phyloP scores from a whole-genome alignment of 2,888 invertebrate species.

The Strigamia transsilvanica region DNA sequence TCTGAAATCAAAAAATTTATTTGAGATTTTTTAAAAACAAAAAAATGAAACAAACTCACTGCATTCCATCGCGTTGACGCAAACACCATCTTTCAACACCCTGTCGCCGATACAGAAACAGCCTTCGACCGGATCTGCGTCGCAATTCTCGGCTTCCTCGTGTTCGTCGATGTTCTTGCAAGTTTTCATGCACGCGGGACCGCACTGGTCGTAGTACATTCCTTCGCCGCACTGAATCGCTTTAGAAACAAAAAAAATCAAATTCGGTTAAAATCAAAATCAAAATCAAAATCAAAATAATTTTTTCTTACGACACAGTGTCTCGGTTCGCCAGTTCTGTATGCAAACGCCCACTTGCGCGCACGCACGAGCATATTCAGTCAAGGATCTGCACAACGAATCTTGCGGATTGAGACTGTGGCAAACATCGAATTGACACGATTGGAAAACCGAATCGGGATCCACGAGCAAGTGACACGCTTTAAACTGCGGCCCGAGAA shows the following conservation, averaged over 20 bases:
- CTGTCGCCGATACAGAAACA: slow-evolving; percentile 84
- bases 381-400: slow-evolving; percentile 73
- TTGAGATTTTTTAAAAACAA: too few species aligned
- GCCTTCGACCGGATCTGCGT: slow-evolving; percentile 72
- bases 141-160: slow-evolving; percentile 60
- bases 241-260: neutral
- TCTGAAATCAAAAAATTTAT: slow-evolving; percentile 59
- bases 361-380: slow-evolving; percentile 79
- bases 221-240: slow-evolving; percentile 66
- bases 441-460: slow-evolving; percentile 72
- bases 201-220: slow-evolving; percentile 69
- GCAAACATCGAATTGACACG: slow-evolving; percentile 77
- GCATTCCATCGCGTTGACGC: slow-evolving; percentile 73
- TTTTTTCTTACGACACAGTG: slow-evolving; percentile 68
- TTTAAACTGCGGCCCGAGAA: slow-evolving; percentile 67
- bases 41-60: slow-evolving; percentile 52
- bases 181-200: slow-evolving; percentile 72
- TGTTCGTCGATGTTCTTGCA: slow-evolving; percentile 71
- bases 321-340: slow-evolving; percentile 72
- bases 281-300: neutral
- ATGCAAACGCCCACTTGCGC: slow-evolving; percentile 75
- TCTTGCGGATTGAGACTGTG: slow-evolving; percentile 65
- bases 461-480: slow-evolving; percentile 79
- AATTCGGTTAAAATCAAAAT: neutral
- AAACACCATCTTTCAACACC: slow-evolving; percentile 76